Percentiles rank a stretch among this genome's conserved stretches.
These are phyloP conservation scores for Nipponia nippon DNA, from an alignment of 2,113 vertebrate species.

Conservation along the genomic window DNA sequence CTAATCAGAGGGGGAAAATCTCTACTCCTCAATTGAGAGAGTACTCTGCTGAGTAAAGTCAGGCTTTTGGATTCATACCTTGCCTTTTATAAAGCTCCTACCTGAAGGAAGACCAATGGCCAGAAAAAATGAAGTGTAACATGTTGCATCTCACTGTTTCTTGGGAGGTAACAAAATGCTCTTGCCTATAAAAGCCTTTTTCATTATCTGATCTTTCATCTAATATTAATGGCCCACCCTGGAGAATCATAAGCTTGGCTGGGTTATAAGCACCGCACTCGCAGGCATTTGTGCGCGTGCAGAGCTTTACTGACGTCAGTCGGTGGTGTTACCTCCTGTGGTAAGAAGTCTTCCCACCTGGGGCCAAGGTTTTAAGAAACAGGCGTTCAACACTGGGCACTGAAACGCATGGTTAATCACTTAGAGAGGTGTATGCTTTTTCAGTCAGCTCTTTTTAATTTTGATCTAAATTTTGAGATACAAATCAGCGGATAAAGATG, in stretches of 20 bases:
- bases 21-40: background rate
- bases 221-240: background rate
- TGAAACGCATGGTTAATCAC: background rate
- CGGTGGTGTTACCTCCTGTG: too few relatives aligned
- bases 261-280: background rate
- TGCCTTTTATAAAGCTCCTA: background rate
- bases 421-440: background rate
- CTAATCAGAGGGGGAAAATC: background rate
- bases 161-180: background rate
- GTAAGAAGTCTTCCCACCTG: background rate
- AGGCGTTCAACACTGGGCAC: background rate
- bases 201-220: background rate
- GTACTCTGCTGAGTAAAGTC: background rate
- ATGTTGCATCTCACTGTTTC: background rate
- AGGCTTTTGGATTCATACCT: background rate
- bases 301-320: background rate
- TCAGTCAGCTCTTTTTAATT: background rate
- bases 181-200: background rate
- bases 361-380: background rate
- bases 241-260: background rate
- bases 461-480: background rate
- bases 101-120: background rate
- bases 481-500: background rate
- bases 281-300: accelerated
- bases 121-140: background rate